These are phyloP conservation scores for Cremastobaeus sp. DNA, from an alignment of 2,888 invertebrate species.

Conservation along the genomic window DNA sequence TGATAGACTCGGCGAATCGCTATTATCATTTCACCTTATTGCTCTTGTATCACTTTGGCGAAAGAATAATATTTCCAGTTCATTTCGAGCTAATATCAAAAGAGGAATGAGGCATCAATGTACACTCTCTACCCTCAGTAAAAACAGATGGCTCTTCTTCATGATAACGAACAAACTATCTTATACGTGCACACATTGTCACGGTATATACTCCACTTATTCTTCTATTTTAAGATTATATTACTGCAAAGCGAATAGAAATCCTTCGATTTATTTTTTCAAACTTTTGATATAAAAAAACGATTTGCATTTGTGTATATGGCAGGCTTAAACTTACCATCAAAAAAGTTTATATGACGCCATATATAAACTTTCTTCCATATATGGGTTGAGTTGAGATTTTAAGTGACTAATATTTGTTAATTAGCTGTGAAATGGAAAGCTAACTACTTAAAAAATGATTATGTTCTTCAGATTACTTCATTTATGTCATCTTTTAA, in stretches of 20 bases:
- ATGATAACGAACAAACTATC: conserved; percentile 54
- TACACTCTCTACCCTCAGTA: conserved; percentile 40
- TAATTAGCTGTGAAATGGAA: too few relatives aligned
- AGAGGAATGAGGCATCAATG: conserved; percentile 57
- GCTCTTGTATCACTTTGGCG: conserved; percentile 59
- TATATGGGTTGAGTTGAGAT: too few relatives aligned
- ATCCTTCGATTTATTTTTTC: too few relatives aligned
- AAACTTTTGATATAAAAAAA: too few relatives aligned
- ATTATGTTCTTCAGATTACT: too few relatives aligned
- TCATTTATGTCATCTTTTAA: too few relatives aligned
- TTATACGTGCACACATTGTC: conserved; percentile 42
- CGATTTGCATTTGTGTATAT: too few relatives aligned
- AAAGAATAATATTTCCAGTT: conserved; percentile 63
- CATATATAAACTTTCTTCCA: too few relatives aligned
- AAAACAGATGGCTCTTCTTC: conserved; percentile 47
- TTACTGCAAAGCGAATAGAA: conserved; percentile 22
- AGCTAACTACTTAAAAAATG: too few relatives aligned
- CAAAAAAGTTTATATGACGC: too few relatives aligned
- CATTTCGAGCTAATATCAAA: conserved; percentile 58
- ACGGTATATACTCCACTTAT: conserved; percentile 28
- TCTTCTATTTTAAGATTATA: conserved; percentile 35
- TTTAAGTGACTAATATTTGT: too few relatives aligned
- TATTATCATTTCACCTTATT: conserved; percentile 60
- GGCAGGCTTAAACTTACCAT: too few relatives aligned
- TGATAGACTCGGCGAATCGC: conserved; percentile 50